Conservation (phyloP, 1,140 invertebrate genomes). For the Lanistes nyassanus region DNA sequence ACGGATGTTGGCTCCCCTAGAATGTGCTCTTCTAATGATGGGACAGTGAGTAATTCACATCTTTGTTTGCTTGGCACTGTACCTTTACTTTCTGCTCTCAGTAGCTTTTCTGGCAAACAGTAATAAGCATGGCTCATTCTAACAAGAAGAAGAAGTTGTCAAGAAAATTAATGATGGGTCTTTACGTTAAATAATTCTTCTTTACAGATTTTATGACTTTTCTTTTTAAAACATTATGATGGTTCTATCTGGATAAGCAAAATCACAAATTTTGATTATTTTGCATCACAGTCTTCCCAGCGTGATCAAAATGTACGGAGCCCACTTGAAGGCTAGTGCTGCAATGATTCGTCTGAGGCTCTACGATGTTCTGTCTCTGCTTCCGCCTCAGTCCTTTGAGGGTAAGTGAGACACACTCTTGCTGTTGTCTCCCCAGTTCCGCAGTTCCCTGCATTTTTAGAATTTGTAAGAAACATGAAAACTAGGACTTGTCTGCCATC, state of each 20-base stretch:
- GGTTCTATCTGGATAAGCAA: not conserved
- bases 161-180: too few relatives aligned
- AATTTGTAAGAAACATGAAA: too few relatives aligned
- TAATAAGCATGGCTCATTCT: too few relatives aligned
- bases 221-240: not conserved
- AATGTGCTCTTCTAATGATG: conserved; percentile 93
- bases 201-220: not conserved
- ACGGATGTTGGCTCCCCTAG: conserved; percentile 88
- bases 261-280: not conserved
- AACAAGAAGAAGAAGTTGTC: too few relatives aligned
- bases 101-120: too few relatives aligned
- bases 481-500: too few relatives aligned
- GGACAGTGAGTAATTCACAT: conserved; percentile 78
- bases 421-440: too few relatives aligned
- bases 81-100: too few relatives aligned
- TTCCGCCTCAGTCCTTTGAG: conserved; percentile 87
- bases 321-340: conserved; percentile 91
- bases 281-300: conserved; percentile 76
- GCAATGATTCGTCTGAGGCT: conserved; percentile 91
- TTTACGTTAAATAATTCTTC: too few relatives aligned
- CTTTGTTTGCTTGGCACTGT: not conserved
- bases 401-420: conserved; percentile 66
- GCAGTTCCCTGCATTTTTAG: too few relatives aligned
- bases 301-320: conserved; percentile 91
- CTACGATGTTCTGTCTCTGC: conserved; percentile 87